Evolutionary conservation across 2,888 invertebrate genomes (phyloP), one percentile per base, ranked within the genome.

Genomic region (Cyclophora albipunctata): DNA sequence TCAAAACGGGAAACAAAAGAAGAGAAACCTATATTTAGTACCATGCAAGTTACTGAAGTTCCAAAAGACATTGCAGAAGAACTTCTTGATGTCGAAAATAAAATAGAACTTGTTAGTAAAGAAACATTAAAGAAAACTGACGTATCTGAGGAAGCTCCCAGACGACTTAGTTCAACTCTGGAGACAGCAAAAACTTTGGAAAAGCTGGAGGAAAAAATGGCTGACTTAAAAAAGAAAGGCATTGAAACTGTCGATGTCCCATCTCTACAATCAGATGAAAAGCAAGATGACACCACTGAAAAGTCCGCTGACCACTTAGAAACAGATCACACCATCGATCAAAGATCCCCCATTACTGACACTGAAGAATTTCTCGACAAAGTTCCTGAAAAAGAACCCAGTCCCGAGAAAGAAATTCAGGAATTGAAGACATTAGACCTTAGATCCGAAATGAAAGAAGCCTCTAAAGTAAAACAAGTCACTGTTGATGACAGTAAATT

Each of bases 191-290:
- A 81, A 64, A 87, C 87, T 4, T 62, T 87, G 52, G 87, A 87
- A 74, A 86, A 83, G 52, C 61, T 87, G 34, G 87, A 87, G 69
- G 87, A 87, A 70, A 86, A 84, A 72, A 78, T 85, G 34, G 68
- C 81, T 3, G 77, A 81, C 50, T 59, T 87, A 40, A 85, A 81
- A 58, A 75, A 68, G 55, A 79, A 71, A 59, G 83, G 79, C 20
- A 42, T 44, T 41, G 53, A 34, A 3, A 7, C 34, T 43, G 43
- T 6, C 7, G 42, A 33, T 33, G 6, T 33, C 20, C 43, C 33
- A 37, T 37, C 20, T 20, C 20, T 37, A 37, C 0, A 4, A 37
- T 37, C 37, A 4, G 5, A 37, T 5, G 37, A 37, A 37, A 37
- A 37, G 37, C 4, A 37, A 4, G 43, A 43, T 33, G 20, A 20